Evolutionary conservation across 2,113 vertebrate genomes (phyloP), one percentile per base, ranked within the genome.

Genomic region (Steatornis caripensis): DNA sequence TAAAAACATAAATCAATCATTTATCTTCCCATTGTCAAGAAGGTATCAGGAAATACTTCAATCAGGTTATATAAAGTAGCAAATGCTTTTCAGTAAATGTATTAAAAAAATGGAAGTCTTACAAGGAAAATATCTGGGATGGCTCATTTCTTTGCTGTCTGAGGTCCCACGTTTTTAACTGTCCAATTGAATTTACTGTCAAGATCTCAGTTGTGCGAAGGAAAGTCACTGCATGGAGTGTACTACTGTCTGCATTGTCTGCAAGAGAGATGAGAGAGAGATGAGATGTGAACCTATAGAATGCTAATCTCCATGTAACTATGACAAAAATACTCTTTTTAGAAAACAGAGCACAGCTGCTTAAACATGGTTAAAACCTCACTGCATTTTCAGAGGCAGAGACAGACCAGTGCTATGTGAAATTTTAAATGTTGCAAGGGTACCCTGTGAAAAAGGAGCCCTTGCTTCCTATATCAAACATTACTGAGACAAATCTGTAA

Each of bases 221-320:
- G 89, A 99, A 99, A 34, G 99, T 99, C 75, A 99, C 99, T 8
- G 99, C 99, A 93, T 99, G 99, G 76, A 99, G 99, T 0, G 99
- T 99, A 97, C 99, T 99, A 97, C 99, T 99, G 88, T 99, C 99
- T 60, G 99, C 99, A 39, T 99, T 99, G 57, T 99, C 99, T 99
- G 89, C 17, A 95, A 96, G 46, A 41, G 30, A 96, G 82, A 91
- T 39, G 2, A 95, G n/a, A n/a, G n/a, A n/a, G n/a, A n/a, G n/a
- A n/a, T n/a, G n/a, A n/a, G n/a, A n/a, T n/a, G n/a, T n/a, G n/a
- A 84, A 60, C 43, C 21, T 45, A 13, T 1, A 8, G 39, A 82
- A 89, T 32, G 13, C 39, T 26, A 29, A 12, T 66, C 32, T 70
- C 34, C 10, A 22, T n/a, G 57, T 53, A 65, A 61, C 58, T 54